Percentiles rank a stretch among this genome's conserved stretches.
Conservation (phyloP, 2,113 vertebrate genomes). For the Melanotaenia duboulayi region DNA sequence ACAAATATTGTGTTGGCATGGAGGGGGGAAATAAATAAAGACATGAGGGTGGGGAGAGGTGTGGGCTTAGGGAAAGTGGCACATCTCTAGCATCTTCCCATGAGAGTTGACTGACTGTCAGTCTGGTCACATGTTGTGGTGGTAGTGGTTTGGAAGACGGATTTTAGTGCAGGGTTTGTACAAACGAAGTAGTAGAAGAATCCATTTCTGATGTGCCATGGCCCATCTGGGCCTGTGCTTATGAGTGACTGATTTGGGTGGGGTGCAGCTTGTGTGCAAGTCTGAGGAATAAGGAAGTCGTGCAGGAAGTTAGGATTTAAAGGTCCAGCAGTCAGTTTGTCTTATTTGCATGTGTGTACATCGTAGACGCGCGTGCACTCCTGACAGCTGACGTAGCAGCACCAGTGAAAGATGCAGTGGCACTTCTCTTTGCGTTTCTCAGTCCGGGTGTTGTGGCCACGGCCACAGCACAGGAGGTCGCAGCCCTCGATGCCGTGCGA, state of each 20-base stretch:
- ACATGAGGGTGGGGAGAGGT: slow-evolving; percentile 28
- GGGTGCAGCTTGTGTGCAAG: background rate
- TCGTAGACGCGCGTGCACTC: slow-evolving; percentile 95
- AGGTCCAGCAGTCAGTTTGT: slow-evolving; percentile 61
- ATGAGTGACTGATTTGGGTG: slow-evolving; percentile 9
- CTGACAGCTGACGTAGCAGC: slow-evolving; percentile 99
- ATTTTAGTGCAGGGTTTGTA: slow-evolving; percentile 45
- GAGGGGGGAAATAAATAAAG: slow-evolving; percentile 81
- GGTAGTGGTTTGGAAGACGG: slow-evolving; percentile 38
- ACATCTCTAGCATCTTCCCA: slow-evolving; percentile 41
- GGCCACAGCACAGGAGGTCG: slow-evolving; percentile 96
- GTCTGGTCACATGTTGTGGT: slow-evolving; percentile 11
- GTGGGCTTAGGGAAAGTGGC: slow-evolving; percentile 32
- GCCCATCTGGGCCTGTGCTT: slow-evolving; percentile 38
- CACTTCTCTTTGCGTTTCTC: slow-evolving; percentile 98
- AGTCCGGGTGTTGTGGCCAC: slow-evolving; percentile 97
- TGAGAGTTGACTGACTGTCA: slow-evolving; percentile 9
- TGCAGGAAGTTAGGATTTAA: slow-evolving; percentile 29
- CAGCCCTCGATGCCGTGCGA: slow-evolving; percentile 98
- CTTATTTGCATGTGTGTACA: slow-evolving; percentile 97
- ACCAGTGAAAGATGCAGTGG: slow-evolving; percentile 99
- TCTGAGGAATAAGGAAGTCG: slow-evolving; percentile 13
- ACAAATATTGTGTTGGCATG: slow-evolving; percentile 50
- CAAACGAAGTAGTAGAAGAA: slow-evolving; percentile 34
- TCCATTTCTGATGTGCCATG: slow-evolving; percentile 67